Base-by-base conservation (phyloP, 2,797 vertebrate species). In the Parotocinclus haroldoi region DNA sequence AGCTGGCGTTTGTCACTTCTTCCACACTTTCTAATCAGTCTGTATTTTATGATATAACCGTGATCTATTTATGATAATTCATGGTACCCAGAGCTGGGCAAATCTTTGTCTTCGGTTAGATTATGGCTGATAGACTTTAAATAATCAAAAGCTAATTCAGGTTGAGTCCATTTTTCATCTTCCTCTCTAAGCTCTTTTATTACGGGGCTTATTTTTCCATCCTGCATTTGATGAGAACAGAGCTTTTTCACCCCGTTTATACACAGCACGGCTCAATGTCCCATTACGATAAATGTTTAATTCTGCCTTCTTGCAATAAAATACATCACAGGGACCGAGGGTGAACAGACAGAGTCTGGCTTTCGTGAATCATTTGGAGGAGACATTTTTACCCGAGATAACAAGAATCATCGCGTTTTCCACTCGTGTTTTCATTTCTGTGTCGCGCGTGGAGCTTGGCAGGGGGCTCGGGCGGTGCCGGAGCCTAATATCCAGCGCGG, bases 141-240 rank as follows among this genome's bases (percentile, higher is more conserved):
- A 87, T 87, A 82, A 86, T 86, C 81, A 80, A 70, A 76, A 85
- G 83, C 80, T 89, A 86, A 89, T 88, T 86, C 79, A 82, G 77
- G 78, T 81, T 78, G 77, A 77, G 80, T 74, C 81, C 75, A 76
- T 76, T 84, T 75, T 76, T 7, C 82, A 80, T 84, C 69, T 52
- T 73, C 69, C 1, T 58, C 62, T 68, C 77, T 88, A 88, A 90
- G 86, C 84, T 85, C 70, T 78, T 83, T 44, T 87, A 89, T 88
- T 89, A 89, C 76, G 69, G 79, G 78, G 84, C 83, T 89, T 89
- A 89, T 76, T 81, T 83, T 81, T 86, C 78, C 82, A 88, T 84
- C 83, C 82, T 78, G 71, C 73, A 66, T 78, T n/a, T 82, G 83
- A 87, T 82, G 81, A 85, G 78, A 72, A 73, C 58, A 56, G 60